A percentile compares a stretch with the other conserved stretches of the same genome.
Evolutionary conservation across 2,888 invertebrate species (phyloP).

Genomic region (Himalopsyche kuldschensis): DNA sequence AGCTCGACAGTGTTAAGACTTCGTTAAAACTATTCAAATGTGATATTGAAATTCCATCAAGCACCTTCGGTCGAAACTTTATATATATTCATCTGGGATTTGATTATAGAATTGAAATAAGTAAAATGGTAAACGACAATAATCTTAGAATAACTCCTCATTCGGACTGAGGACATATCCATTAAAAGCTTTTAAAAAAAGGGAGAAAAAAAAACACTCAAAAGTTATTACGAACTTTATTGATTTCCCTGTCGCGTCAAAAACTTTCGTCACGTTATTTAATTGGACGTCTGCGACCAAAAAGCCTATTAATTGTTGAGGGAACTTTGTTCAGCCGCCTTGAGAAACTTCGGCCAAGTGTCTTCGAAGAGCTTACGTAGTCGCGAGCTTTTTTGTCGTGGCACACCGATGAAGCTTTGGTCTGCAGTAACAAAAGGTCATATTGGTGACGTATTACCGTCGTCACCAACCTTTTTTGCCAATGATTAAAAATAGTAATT

Average conservation of each 20-base stretch:
- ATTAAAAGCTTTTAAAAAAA: neutral
- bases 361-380: neutral
- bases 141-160: neutral
- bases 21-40: too few species aligned
- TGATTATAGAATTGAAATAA: neutral
- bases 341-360: neutral
- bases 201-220: neutral
- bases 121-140: neutral
- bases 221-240: neutral
- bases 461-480: neutral
- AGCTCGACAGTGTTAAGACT: too few species aligned
- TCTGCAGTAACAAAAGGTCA: neutral
- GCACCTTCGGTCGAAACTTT: too few species aligned
- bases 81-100: neutral
- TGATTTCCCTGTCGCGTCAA: neutral
- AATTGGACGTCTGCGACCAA: neutral
- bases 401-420: neutral
- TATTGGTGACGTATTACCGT: neutral
- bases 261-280: neutral
- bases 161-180: neutral
- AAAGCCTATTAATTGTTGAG: conserved; percentile 8
- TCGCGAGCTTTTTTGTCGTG: neutral
- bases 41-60: too few species aligned
- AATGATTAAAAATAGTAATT: too few species aligned
- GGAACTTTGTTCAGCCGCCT: neutral